These are phyloP conservation scores for Aphidius colemani DNA, from an alignment of 2,888 invertebrate genomes.

Conservation along the genomic window DNA sequence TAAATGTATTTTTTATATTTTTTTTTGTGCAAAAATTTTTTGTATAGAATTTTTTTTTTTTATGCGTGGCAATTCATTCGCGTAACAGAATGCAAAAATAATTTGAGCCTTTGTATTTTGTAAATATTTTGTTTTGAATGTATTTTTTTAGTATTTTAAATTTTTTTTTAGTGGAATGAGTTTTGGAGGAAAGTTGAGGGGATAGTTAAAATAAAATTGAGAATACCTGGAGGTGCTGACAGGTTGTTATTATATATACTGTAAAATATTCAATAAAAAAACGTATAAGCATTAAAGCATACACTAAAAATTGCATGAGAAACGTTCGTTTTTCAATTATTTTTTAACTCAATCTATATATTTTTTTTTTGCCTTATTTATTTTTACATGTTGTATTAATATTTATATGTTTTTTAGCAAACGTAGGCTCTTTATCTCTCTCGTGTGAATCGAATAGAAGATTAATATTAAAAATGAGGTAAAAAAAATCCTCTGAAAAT, in stretches of 20 bases:
- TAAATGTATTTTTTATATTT: too few species aligned
- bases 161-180: too few species aligned
- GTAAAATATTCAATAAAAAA: constrained; percentile 47
- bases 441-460: constrained; percentile 4
- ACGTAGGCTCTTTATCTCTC: neutral
- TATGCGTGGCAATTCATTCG: too few species aligned
- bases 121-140: neutral
- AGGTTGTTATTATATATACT: constrained; percentile 29
- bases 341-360: neutral
- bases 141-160: too few species aligned
- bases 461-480: constrained; percentile 2
- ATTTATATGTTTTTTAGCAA: too few species aligned
- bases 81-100: too few species aligned
- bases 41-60: too few species aligned
- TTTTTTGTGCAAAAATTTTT: too few species aligned
- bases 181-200: too few species aligned
- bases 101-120: too few species aligned
- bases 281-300: constrained; percentile 45
- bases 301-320: constrained; percentile 24
- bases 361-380: too few species aligned
- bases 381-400: too few species aligned
- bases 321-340: constrained; percentile 29
- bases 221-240: constrained; percentile 16
- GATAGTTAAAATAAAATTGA: neutral
- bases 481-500: neutral